Percentiles rank a stretch among this genome's conserved stretches.
Evolutionary conservation across 2,113 vertebrate species (phyloP).

Genomic region (Colaptes auratus): DNA sequence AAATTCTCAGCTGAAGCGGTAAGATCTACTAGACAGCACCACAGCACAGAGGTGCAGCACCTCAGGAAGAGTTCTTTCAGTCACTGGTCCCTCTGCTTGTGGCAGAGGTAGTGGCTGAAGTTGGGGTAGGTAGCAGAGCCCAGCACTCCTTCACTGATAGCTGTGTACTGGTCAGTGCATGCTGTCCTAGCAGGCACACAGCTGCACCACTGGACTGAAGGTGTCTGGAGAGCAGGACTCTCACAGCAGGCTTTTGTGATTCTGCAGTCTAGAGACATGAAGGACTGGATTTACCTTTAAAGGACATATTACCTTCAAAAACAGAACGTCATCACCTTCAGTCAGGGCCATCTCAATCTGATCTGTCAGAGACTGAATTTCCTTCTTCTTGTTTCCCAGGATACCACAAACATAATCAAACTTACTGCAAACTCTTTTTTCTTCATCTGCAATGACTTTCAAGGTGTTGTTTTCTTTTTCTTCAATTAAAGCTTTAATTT

Average conservation of each 20-base stretch:
- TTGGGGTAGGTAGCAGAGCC: background rate
- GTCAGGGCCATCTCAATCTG: conserved; percentile 77
- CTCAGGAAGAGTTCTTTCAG: background rate
- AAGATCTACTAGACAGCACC: accelerated
- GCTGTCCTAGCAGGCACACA: background rate
- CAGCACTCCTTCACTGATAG: background rate
- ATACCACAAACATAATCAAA: conserved; percentile 67
- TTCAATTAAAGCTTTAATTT: conserved; percentile 82
- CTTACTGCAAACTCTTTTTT: conserved; percentile 79
- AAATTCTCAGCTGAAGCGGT: background rate
- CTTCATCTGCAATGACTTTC: conserved; percentile 79
- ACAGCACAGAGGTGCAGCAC: background rate
- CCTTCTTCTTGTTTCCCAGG: conserved; percentile 79
- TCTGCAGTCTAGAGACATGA: background rate
- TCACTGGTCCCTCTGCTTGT: background rate
- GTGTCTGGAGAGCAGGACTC: background rate
- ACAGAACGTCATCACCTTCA: conserved; percentile 77
- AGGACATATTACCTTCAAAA: conserved; percentile 85
- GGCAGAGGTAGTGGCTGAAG: background rate
- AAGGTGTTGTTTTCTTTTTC: conserved; percentile 73
- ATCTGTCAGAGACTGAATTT: conserved; percentile 76
- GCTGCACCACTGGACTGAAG: background rate
- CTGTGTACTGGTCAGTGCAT: background rate
- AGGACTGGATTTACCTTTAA: background rate
- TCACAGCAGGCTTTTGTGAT: background rate